Conservation (phyloP, 2,888 invertebrate species). For the Agrochola circellaris region DNA sequence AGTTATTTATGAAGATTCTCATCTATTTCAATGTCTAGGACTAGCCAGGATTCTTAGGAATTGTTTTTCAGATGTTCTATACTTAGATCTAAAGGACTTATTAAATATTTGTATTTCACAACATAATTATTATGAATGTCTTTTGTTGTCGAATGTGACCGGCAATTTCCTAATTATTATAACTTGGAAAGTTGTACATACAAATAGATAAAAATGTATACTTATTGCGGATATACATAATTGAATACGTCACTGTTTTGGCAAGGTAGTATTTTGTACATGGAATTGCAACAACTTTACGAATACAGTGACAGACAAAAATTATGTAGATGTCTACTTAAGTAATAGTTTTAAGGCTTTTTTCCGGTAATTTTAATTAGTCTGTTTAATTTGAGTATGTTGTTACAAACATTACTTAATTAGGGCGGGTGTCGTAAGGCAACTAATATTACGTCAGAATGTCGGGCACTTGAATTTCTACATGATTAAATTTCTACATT, state of each 20-base stretch:
- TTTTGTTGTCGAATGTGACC: constrained; percentile 36
- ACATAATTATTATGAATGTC: neutral
- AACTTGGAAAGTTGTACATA: constrained; percentile 42
- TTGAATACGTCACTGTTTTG: constrained; percentile 3
- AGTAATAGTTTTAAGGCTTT: constrained; percentile 7
- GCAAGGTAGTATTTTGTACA: neutral
- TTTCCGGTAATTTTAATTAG: neutral
- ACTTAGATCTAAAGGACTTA: neutral
- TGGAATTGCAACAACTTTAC: neutral
- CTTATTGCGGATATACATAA: constrained; percentile 27
- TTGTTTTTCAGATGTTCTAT: neutral
- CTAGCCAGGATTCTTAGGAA: no score
- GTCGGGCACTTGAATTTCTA: constrained; percentile 4
- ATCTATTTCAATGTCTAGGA: neutral
- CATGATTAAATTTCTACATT: neutral
- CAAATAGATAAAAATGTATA: constrained; percentile 7
- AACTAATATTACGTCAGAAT: neutral
- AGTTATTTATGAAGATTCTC: neutral
- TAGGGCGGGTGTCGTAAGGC: neutral
- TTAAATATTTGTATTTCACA: neutral
- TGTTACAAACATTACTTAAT: constrained; percentile 22
- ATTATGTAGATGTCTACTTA: neutral
- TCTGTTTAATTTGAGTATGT: constrained; percentile 1
- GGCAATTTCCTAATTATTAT: constrained; percentile 20
- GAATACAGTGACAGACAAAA: neutral